phyloP scores from a whole-genome alignment of 2,113 vertebrate species.

The Trinectes maculatus region DNA sequence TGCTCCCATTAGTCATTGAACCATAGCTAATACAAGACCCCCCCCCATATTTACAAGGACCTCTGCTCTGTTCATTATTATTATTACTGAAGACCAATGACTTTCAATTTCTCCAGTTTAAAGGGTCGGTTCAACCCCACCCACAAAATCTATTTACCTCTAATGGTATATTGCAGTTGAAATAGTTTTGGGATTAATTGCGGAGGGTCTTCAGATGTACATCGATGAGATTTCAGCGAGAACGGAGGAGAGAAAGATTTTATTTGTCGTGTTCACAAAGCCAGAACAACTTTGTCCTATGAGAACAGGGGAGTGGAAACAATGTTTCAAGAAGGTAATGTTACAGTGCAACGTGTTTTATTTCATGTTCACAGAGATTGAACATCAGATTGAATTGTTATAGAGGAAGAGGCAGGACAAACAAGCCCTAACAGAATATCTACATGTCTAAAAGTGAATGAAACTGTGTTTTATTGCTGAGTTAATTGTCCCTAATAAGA shows the following conservation, averaged over 20 bases:
- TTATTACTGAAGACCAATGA: background rate
- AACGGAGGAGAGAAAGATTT: too few relatives aligned
- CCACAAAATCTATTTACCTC: background rate
- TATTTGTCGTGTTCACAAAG: too few relatives aligned
- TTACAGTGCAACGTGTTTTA: background rate
- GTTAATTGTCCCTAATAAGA: background rate
- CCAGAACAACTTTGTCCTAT: too few relatives aligned
- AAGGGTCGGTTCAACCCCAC: background rate
- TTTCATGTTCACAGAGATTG: background rate
- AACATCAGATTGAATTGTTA: background rate
- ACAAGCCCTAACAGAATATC: background rate
- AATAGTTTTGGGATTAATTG: background rate
- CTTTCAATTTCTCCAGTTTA: background rate
- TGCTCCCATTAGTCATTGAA: slow-evolving; percentile 50
- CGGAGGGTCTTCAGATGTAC: background rate
- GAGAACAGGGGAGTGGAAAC: too few relatives aligned
- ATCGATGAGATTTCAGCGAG: background rate
- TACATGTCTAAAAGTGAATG: background rate
- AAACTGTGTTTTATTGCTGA: background rate
- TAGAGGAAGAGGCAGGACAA: background rate
- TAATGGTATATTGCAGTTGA: background rate
- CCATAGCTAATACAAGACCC: slow-evolving; percentile 56
- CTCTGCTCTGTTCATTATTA: slow-evolving; percentile 9
- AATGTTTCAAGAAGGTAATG: background rate
- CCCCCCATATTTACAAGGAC: slow-evolving; percentile 56